These are phyloP conservation scores for Sphaeramia orbicularis DNA, from an alignment of 2,797 vertebrate genomes.

Conservation along the genomic window DNA sequence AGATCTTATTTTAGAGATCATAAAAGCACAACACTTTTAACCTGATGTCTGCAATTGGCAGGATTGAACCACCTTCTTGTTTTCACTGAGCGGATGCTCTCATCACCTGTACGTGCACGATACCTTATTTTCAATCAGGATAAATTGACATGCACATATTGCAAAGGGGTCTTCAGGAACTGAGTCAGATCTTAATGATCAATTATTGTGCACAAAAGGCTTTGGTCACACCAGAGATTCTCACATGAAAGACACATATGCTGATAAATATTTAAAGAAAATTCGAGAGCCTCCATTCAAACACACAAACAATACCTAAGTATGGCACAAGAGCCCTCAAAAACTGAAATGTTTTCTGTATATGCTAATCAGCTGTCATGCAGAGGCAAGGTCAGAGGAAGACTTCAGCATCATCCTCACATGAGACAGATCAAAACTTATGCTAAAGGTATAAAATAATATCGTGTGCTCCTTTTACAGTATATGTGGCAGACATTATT, in stretches of 20 bases:
- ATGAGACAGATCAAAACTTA: slow-evolving; percentile 38
- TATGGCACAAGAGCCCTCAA: slow-evolving; percentile 48
- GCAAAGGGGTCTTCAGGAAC: slow-evolving; percentile 40
- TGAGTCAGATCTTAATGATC: slow-evolving; percentile 60
- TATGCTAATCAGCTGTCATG: slow-evolving; percentile 76
- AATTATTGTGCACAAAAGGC: slow-evolving; percentile 48
- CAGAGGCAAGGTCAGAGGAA: slow-evolving; percentile 39
- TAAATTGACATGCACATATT: slow-evolving; percentile 39
- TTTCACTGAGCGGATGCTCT: neutral
- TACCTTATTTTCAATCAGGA: slow-evolving; percentile 46
- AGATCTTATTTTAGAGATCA: slow-evolving; percentile 10
- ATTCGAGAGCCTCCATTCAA: slow-evolving; percentile 46
- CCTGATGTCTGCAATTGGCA: slow-evolving; percentile 3
- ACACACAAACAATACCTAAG: slow-evolving; percentile 58
- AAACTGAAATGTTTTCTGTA: slow-evolving; percentile 66
- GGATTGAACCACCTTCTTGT: slow-evolving; percentile 8
- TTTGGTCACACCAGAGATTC: slow-evolving; percentile 44
- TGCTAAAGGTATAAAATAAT: slow-evolving; percentile 20
- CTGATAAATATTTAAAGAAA: slow-evolving; percentile 77
- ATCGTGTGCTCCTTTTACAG: slow-evolving; percentile 12
- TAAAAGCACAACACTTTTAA: slow-evolving; percentile 4
- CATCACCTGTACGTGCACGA: slow-evolving; percentile 22
- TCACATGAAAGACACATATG: slow-evolving; percentile 61
- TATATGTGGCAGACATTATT: slow-evolving; percentile 46
- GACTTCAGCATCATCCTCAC: slow-evolving; percentile 46